A percentile compares a stretch with the other conserved stretches of the same genome.
Evolutionary conservation across 2,113 vertebrate species (phyloP).

Genomic region (Rhinoptilus africanus): DNA sequence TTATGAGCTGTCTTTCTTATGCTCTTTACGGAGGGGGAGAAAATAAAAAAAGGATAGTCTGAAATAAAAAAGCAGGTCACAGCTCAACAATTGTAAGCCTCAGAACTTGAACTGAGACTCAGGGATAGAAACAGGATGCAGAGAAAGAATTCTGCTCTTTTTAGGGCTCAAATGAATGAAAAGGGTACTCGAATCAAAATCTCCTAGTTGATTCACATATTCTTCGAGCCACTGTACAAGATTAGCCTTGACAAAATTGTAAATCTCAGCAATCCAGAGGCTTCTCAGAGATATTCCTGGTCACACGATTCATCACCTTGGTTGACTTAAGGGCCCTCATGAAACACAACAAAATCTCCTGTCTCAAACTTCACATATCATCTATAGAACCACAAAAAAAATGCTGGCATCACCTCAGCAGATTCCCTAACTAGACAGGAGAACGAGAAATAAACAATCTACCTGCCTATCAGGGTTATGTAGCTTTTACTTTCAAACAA

Average conservation of each 20-base stretch:
- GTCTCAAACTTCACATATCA: not conserved
- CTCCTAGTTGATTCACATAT: not conserved
- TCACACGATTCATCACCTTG: not conserved
- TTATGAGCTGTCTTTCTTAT: not conserved
- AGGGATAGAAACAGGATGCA: not conserved
- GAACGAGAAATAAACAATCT: not conserved
- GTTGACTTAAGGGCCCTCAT: not conserved
- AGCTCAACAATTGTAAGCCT: not conserved
- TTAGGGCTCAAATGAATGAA: not conserved
- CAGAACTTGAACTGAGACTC: not conserved
- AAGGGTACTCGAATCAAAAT: not conserved
- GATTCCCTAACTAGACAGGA: not conserved
- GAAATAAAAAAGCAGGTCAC: not conserved
- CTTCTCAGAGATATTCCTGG: not conserved
- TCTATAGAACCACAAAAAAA: not conserved
- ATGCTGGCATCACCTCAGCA: not conserved
- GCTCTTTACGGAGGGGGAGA: not conserved
- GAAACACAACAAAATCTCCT: constrained; percentile 14
- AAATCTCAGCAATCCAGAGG: constrained; percentile 9
- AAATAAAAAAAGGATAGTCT: not conserved
- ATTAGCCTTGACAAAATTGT: not conserved
- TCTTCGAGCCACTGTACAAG: not conserved
- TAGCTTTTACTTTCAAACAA: not conserved
- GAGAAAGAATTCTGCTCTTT: not conserved
- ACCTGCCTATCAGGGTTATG: not conserved